phyloP scores from a whole-genome alignment of 1,140 invertebrate species.

The Drosophila bifasciata region DNA sequence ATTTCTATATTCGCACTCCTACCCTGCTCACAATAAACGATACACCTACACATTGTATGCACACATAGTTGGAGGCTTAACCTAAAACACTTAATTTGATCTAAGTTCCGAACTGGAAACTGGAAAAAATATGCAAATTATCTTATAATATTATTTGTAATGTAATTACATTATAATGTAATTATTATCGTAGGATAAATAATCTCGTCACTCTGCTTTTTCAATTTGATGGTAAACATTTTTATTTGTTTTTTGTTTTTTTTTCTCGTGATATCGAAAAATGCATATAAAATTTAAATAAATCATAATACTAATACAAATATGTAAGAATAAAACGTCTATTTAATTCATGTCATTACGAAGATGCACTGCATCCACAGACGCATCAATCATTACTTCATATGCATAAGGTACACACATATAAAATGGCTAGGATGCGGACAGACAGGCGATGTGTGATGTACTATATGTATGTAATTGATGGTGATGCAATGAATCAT shows the following conservation, averaged over 20 bases:
- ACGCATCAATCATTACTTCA: no score
- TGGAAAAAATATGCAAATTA: slow-evolving; percentile 10
- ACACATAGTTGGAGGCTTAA: slow-evolving; percentile 18
- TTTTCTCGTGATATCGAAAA: slow-evolving; percentile 13
- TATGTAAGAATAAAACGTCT: slow-evolving; percentile 31
- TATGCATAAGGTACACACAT: no score
- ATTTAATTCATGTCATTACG: slow-evolving; percentile 9
- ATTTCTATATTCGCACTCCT: slow-evolving; percentile 4
- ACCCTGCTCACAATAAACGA: slow-evolving; percentile 1
- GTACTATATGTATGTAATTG: background rate
- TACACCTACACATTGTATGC: slow-evolving; percentile 10
- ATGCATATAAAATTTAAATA: slow-evolving; percentile 24
- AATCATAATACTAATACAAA: slow-evolving; percentile 29
- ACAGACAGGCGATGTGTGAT: background rate
- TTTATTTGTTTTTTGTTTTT: slow-evolving; percentile 4
- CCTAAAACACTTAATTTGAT: slow-evolving; percentile 27
- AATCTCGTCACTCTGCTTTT: slow-evolving; percentile 11
- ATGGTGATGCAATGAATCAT: background rate
- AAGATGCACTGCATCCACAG: no score
- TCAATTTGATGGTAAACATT: slow-evolving; percentile 12
- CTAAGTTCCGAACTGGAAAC: background rate
- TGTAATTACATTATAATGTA: slow-evolving; percentile 3
- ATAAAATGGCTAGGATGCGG: background rate
- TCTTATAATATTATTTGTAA: slow-evolving; percentile 9
- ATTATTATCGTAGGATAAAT: slow-evolving; percentile 12